phyloP scores from a whole-genome alignment of 1,140 invertebrate genomes.

The Nomia melanderi region DNA sequence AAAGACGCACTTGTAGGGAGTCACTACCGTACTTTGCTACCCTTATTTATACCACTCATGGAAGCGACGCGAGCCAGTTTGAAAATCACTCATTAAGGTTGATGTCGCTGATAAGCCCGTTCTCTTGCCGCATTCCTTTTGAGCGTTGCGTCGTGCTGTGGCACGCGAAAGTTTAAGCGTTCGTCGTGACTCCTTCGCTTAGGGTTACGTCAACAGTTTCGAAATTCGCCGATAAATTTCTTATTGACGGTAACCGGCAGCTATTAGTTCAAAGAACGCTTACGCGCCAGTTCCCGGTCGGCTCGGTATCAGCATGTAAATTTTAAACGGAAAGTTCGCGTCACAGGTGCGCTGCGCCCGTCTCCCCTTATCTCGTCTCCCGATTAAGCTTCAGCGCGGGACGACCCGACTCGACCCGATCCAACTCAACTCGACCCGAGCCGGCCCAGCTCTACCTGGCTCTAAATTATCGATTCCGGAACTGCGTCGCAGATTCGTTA shows the following conservation, averaged over 20 bases:
- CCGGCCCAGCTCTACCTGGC: constrained; percentile 17
- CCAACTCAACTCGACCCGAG: too few species aligned
- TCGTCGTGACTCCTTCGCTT: neutral
- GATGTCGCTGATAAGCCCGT: too few species aligned
- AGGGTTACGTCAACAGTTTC: constrained; percentile 29
- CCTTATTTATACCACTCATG: too few species aligned
- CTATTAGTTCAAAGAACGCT: constrained; percentile 43
- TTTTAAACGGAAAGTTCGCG: constrained; percentile 52
- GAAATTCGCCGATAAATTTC: constrained; percentile 45
- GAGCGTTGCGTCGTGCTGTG: too few species aligned
- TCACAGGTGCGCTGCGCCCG: constrained; percentile 52
- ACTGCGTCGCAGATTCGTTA: constrained; percentile 53
- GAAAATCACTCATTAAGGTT: too few species aligned
- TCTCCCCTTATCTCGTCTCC: constrained; percentile 48
- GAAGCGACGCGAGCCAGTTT: too few species aligned
- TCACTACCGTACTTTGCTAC: too few species aligned
- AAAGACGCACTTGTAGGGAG: too few species aligned
- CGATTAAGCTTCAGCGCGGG: constrained; percentile 50
- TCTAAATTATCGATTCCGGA: constrained; percentile 60
- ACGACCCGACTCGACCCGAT: too few species aligned
- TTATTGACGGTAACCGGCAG: constrained; percentile 28
- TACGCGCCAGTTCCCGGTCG: constrained; percentile 19
- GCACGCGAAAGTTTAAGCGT: neutral
- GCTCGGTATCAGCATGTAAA: constrained; percentile 44
- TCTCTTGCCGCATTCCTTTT: too few species aligned